These are phyloP conservation scores for Ostrea denselamellosa DNA, from an alignment of 1,140 invertebrate species.

Conservation along the genomic window DNA sequence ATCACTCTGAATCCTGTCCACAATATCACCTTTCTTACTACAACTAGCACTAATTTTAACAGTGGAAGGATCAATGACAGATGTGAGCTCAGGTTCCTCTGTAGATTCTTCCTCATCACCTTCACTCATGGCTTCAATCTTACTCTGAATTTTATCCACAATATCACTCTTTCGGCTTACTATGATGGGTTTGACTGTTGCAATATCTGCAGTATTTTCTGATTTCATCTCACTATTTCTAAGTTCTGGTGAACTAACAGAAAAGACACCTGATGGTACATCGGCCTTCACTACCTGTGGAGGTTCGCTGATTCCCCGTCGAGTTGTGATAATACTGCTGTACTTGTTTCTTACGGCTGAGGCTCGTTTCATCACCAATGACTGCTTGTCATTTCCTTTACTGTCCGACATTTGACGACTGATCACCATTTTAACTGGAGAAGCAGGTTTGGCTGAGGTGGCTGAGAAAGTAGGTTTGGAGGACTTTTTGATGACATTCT, in stretches of 20 bases:
- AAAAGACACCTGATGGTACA: not conserved
- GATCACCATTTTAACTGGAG: not conserved
- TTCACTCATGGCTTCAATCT: conserved; percentile 33
- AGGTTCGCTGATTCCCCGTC: conserved; percentile 38
- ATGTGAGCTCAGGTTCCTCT: conserved; percentile 1
- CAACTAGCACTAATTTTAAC: not conserved
- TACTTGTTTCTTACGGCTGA: conserved; percentile 73
- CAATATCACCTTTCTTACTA: not conserved
- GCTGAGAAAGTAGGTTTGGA: not conserved
- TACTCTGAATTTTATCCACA: conserved; percentile 48
- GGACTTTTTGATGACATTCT: conserved; percentile 28
- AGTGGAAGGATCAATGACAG: not conserved
- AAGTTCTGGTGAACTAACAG: not conserved
- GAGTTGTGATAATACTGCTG: conserved; percentile 65
- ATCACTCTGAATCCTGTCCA: conserved; percentile 32
- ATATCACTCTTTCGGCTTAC: conserved; percentile 36
- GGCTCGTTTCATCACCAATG: conserved; percentile 61
- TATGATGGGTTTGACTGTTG: not conserved
- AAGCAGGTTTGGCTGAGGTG: not conserved
- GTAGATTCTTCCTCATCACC: conserved; percentile 15
- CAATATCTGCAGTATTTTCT: not conserved
- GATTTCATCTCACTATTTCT: not conserved
- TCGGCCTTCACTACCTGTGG: not conserved
- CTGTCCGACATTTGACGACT: not conserved
- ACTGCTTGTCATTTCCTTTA: conserved; percentile 39